A percentile compares a stretch with the other conserved stretches of the same genome.
Conservation (phyloP, 2,797 vertebrate species). For the Melopsittacus undulatus region DNA sequence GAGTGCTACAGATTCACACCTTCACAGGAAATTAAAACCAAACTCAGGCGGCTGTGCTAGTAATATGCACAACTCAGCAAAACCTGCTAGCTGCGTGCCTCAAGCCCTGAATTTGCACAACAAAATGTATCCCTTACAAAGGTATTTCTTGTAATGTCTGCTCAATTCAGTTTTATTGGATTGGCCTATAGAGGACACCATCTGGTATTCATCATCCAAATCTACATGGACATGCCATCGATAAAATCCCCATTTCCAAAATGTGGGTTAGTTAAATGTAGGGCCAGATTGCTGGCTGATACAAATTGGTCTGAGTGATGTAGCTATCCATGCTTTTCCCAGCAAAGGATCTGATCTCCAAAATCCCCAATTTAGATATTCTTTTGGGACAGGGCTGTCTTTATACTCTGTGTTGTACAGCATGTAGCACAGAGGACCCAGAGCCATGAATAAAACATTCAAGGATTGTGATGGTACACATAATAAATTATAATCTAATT, state of each 20-base stretch:
- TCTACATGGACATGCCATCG: constrained; percentile 10
- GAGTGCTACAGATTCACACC: neutral
- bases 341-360: constrained; percentile 38
- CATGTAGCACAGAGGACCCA: neutral
- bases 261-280: constrained; percentile 11
- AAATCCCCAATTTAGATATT: constrained; percentile 9
- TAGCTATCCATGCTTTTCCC: constrained; percentile 48
- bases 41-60: neutral
- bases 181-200: constrained; percentile 47
- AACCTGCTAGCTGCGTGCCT: constrained; percentile 28
- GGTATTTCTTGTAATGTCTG: constrained; percentile 38
- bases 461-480: constrained; percentile 63
- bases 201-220: constrained; percentile 52
- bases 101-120: constrained; percentile 27
- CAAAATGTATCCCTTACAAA: constrained; percentile 33
- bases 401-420: neutral
- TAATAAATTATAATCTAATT: constrained; percentile 48
- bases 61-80: constrained; percentile 14
- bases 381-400: constrained; percentile 23
- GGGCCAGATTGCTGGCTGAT: constrained; percentile 27
- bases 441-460: constrained; percentile 55
- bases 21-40: neutral
- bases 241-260: constrained; percentile 48
- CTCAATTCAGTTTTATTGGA: constrained; percentile 53
- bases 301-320: constrained; percentile 28